Evolutionary conservation across 2,888 invertebrate species (phyloP).

Genomic region (Epinotia ramella): DNA sequence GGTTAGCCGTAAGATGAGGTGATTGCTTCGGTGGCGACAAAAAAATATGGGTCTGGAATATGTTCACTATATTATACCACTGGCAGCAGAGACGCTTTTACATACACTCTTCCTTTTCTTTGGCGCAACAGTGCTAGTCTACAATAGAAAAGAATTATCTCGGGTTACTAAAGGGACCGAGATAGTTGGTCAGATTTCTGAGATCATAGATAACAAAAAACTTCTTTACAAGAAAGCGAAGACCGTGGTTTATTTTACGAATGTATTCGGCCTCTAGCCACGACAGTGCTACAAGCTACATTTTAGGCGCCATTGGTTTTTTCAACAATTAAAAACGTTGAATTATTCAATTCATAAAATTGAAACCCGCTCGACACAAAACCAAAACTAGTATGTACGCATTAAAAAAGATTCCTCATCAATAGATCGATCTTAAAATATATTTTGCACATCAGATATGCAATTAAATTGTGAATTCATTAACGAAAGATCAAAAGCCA

Average conservation of each 20-base stretch:
- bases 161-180: background rate
- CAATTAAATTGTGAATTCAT: background rate
- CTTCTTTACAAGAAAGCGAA: no score
- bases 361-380: no score
- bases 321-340: no score
- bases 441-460: background rate
- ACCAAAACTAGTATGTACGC: no score
- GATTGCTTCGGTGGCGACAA: background rate
- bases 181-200: background rate
- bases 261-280: no score
- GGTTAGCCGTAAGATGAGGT: conserved; percentile 14
- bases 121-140: background rate
- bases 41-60: background rate
- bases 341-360: no score
- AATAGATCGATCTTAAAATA: background rate
- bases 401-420: no score
- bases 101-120: background rate
- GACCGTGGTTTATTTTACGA: no score
- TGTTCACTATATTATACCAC: background rate
- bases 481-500: background rate
- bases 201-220: no score
- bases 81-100: background rate
- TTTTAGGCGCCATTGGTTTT: no score
- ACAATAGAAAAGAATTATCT: background rate
- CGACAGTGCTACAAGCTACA: no score